phyloP scores from a whole-genome alignment of 2,113 vertebrate genomes.

The Pycnonotus jocosus region DNA sequence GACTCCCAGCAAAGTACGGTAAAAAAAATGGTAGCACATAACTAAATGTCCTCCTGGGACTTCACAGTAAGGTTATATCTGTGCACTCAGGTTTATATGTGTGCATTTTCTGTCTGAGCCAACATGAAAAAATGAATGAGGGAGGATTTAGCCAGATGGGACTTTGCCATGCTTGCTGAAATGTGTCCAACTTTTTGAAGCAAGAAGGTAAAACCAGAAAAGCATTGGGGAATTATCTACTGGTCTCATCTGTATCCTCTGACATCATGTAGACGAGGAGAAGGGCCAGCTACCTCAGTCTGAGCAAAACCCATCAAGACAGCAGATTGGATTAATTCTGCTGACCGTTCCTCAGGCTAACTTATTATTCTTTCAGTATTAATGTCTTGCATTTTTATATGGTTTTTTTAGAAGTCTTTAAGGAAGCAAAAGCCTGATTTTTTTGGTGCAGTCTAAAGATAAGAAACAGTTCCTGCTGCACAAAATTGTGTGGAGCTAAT shows the following conservation, averaged over 20 bases:
- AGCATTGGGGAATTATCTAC: not conserved
- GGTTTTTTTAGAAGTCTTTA: not conserved
- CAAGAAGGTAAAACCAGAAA: not conserved
- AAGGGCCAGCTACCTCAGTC: not conserved
- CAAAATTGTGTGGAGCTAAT: not conserved
- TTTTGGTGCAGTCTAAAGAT: not conserved
- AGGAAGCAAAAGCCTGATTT: not conserved
- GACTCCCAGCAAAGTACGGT: not conserved
- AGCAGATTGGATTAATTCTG: not conserved
- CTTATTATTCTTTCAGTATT: not conserved
- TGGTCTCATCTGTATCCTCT: not conserved
- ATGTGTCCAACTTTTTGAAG: not conserved
- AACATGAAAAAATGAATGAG: not conserved
- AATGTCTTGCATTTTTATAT: not conserved
- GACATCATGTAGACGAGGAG: fast-evolving
- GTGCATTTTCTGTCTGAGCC: not conserved
- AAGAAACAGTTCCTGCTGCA: not conserved
- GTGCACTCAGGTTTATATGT: not conserved
- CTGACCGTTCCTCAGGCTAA: not conserved
- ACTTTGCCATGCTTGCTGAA: not conserved
- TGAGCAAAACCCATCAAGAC: not conserved
- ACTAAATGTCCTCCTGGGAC: not conserved
- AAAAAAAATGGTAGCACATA: not conserved
- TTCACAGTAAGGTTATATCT: conserved; percentile 2
- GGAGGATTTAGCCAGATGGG: not conserved